Percentiles rank a stretch among this genome's conserved stretches.
Conservation (phyloP, 2,113 vertebrate genomes). For the Chunga burmeisteri region DNA sequence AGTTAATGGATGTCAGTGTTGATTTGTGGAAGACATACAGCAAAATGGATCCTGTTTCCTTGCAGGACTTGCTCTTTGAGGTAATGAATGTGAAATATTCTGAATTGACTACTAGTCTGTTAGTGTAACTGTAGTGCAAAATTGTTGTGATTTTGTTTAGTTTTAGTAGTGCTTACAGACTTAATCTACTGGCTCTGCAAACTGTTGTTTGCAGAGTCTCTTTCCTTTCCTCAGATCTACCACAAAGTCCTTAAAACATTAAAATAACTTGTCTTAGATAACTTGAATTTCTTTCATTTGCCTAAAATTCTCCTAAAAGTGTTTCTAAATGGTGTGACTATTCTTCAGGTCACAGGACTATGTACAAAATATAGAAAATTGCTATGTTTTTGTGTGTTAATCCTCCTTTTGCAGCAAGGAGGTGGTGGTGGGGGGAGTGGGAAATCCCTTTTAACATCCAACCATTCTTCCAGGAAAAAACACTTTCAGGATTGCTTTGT, state of each 20-base stretch:
- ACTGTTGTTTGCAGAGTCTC: background rate
- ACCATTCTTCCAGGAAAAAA: background rate
- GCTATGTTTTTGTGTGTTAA: background rate
- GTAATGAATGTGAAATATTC: constrained; percentile 65
- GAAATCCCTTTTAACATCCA: background rate
- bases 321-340: background rate
- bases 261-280: background rate
- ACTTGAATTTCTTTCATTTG: background rate
- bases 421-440: background rate
- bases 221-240: background rate
- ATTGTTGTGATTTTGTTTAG: background rate
- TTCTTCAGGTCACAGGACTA: background rate
- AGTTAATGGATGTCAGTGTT: constrained; percentile 93
- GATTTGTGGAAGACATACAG: constrained; percentile 89
- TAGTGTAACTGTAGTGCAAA: background rate
- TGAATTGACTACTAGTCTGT: background rate
- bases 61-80: constrained; percentile 87
- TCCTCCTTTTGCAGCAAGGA: background rate
- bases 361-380: background rate
- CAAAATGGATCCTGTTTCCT: constrained; percentile 88
- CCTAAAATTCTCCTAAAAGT: background rate
- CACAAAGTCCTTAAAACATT: background rate
- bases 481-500: background rate
- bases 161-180: background rate
- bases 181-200: background rate